These are phyloP conservation scores for Macquaria ambigua DNA, from an alignment of 2,113 vertebrate species.

Conservation along the genomic window DNA sequence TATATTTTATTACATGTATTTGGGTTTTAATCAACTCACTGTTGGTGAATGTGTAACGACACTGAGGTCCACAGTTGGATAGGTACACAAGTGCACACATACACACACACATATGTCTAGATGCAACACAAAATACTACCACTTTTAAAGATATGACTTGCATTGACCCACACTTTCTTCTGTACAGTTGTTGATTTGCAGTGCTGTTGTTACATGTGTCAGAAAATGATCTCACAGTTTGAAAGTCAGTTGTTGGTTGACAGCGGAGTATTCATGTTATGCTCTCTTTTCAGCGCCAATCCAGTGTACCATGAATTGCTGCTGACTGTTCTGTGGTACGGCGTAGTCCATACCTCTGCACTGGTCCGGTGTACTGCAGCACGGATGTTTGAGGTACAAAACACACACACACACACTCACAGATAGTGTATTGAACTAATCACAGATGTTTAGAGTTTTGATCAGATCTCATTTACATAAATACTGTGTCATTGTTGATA, in stretches of 20 bases:
- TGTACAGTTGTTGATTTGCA: neutral
- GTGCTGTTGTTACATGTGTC: neutral
- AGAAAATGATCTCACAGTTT: neutral
- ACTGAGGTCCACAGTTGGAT: too few relatives aligned
- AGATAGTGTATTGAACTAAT: neutral
- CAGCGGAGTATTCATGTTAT: neutral
- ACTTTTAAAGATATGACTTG: neutral
- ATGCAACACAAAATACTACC: neutral
- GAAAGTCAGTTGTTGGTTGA: neutral
- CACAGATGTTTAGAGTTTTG: neutral
- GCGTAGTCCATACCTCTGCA: conserved; percentile 98
- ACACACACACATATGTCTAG: neutral
- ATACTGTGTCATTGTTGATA: neutral
- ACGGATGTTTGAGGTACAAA: conserved; percentile 98
- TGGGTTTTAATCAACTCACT: too few relatives aligned
- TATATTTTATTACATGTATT: too few relatives aligned
- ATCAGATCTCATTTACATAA: neutral
- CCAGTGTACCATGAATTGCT: conserved; percentile 97
- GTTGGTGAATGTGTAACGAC: too few relatives aligned
- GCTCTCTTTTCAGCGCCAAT: conserved; percentile 89
- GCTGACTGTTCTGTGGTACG: conserved; percentile 97
- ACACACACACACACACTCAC: conserved; percentile 24
- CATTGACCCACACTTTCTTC: neutral
- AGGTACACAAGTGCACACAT: neutral
- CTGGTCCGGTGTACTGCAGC: conserved; percentile 97